Evolutionary conservation across 2,888 invertebrate genomes (phyloP).

Genomic region (Aphidius colemani): DNA sequence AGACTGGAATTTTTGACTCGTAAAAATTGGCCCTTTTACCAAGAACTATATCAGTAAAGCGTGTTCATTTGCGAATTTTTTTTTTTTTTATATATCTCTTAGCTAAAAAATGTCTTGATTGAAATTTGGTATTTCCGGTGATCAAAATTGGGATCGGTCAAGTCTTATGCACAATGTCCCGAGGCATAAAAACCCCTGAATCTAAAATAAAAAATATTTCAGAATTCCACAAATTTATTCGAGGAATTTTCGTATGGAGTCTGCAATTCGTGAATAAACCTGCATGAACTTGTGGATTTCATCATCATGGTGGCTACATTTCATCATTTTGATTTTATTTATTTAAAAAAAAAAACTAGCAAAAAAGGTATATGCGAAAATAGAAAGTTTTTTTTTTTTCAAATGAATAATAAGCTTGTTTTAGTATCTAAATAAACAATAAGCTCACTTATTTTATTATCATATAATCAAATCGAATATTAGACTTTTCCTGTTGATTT

Average conservation of each 20-base stretch:
- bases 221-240: constrained; percentile 6
- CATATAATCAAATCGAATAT: too few species aligned
- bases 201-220: not conserved
- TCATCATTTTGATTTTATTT: too few species aligned
- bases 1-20: constrained; percentile 14
- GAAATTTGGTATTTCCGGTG: constrained; percentile 15
- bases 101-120: constrained; percentile 6
- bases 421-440: too few species aligned
- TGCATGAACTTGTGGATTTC: constrained; percentile 9
- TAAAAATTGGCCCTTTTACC: constrained; percentile 14
- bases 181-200: not conserved
- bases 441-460: too few species aligned
- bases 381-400: too few species aligned
- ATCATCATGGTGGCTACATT: too few species aligned
- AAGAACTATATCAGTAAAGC: constrained; percentile 5
- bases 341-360: too few species aligned
- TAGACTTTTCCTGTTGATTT: too few species aligned
- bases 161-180: not conserved
- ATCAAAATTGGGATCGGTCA: constrained; percentile 13
- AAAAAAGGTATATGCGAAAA: too few species aligned
- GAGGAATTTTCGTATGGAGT: not conserved
- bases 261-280: not conserved
- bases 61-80: not conserved
- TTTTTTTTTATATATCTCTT: not conserved
- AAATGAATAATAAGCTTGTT: too few species aligned